These are phyloP conservation scores for Diacarnus erythraeanus DNA, from an alignment of 37 sponge, comb jelly and placozoan species.

Conservation along the genomic window DNA sequence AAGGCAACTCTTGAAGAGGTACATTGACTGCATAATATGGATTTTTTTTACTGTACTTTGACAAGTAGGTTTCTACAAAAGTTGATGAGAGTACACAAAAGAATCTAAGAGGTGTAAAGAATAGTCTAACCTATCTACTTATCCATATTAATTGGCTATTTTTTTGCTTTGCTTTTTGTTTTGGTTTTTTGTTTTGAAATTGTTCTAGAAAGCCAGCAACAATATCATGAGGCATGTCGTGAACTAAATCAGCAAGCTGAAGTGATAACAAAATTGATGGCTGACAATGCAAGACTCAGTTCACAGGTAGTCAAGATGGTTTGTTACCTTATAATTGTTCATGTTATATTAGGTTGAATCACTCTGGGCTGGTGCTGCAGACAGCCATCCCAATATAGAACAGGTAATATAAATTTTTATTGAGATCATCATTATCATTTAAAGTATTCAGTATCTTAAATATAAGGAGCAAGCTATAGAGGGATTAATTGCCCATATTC, in stretches of 20 bases:
- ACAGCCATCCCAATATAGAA: neutral
- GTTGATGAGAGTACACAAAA: too few relatives aligned
- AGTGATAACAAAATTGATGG: neutral
- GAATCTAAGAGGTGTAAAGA: neutral
- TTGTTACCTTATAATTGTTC: neutral
- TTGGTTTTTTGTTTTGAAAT: too few relatives aligned
- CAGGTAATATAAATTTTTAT: neutral
- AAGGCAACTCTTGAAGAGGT: too few relatives aligned
- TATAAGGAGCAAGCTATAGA: constrained; percentile 11
- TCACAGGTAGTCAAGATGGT: constrained; percentile 1
- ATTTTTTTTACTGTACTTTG: too few relatives aligned
- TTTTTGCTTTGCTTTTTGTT: too few relatives aligned
- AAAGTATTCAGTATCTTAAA: neutral
- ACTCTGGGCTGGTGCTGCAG: neutral
- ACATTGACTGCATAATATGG: too few relatives aligned
- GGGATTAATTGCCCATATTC: constrained; percentile 8
- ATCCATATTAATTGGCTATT: too few relatives aligned
- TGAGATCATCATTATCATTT: neutral
- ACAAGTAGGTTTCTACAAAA: too few relatives aligned
- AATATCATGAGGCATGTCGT: neutral
- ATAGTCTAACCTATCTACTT: too few relatives aligned
- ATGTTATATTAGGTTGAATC: neutral
- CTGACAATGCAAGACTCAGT: constrained; percentile 14
- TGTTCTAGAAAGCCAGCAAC: neutral
- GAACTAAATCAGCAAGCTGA: neutral